Evolutionary conservation across 2,113 vertebrate genomes (phyloP).

Genomic region (Natator depressus): DNA sequence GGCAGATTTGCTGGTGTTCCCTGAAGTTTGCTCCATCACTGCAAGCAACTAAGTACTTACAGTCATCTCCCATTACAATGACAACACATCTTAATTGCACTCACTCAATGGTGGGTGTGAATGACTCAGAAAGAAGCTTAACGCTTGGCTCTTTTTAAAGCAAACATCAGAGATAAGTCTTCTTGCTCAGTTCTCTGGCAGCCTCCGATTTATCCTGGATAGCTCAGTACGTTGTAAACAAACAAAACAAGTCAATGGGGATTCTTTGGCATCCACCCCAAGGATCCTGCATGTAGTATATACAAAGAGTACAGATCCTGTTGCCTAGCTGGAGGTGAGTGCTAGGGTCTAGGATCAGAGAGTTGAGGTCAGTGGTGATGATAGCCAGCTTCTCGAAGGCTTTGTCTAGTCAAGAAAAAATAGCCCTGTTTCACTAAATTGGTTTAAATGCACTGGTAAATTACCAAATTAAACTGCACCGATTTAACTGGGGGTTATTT

Average conservation of each 20-base stretch:
- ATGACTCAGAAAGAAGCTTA: neutral
- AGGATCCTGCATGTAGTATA: neutral
- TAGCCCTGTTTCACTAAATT: neutral
- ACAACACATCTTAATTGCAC: neutral
- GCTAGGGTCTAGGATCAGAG: fast-evolving
- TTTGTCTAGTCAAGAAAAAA: neutral
- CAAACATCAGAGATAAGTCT: neutral
- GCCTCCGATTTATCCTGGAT: neutral
- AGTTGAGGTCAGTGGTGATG: neutral
- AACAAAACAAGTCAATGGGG: neutral
- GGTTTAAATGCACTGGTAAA: neutral
- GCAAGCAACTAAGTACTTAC: neutral
- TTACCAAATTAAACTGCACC: neutral
- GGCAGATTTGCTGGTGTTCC: neutral
- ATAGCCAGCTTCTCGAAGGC: neutral
- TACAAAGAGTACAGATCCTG: neutral
- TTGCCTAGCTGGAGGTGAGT: neutral
- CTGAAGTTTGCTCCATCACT: neutral
- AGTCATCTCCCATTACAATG: neutral
- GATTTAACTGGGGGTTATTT: neutral
- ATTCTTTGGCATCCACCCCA: neutral
- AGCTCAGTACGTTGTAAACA: neutral
- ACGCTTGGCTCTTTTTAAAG: neutral
- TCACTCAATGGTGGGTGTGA: neutral
- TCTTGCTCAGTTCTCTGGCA: neutral